Evolutionary conservation across 2,113 vertebrate species (phyloP).

Genomic region (Tursiops truncatus): DNA sequence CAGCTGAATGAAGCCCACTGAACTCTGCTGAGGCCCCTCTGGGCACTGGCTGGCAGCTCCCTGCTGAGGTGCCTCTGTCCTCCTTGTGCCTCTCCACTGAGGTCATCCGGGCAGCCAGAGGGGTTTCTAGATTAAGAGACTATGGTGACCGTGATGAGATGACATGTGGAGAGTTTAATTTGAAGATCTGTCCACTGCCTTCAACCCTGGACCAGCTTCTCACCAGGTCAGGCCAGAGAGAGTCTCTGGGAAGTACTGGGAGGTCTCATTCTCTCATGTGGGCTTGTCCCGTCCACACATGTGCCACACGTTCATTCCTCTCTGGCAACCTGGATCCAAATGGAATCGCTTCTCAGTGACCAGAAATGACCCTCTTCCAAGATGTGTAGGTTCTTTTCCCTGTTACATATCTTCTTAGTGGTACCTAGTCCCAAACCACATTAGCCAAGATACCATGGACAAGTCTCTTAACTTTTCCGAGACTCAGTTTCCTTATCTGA

Average conservation of each 20-base stretch:
- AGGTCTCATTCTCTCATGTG: not conserved
- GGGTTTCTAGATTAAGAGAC: constrained; percentile 19
- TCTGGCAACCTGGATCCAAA: not conserved
- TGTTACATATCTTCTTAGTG: constrained; percentile 12
- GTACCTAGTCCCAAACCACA: not conserved
- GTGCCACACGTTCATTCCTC: not conserved
- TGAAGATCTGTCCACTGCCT: not conserved
- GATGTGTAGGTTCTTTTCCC: not conserved
- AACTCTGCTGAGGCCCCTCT: not conserved
- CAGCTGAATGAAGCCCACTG: not conserved
- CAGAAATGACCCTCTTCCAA: not conserved
- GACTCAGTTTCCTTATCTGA: constrained; percentile 6
- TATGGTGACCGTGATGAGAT: not conserved
- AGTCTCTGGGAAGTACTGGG: not conserved
- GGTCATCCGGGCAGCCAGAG: not conserved
- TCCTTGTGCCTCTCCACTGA: not conserved
- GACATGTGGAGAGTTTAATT: not conserved
- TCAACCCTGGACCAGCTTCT: not conserved
- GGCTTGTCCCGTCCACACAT: not conserved
- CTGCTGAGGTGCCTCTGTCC: not conserved
- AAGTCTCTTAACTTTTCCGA: not conserved
- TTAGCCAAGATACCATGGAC: not conserved
- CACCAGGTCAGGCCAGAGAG: not conserved
- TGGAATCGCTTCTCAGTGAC: not conserved
- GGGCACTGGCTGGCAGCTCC: not conserved